phyloP scores from a whole-genome alignment of 2,888 invertebrate species.

The Eupithecia abbreviata region DNA sequence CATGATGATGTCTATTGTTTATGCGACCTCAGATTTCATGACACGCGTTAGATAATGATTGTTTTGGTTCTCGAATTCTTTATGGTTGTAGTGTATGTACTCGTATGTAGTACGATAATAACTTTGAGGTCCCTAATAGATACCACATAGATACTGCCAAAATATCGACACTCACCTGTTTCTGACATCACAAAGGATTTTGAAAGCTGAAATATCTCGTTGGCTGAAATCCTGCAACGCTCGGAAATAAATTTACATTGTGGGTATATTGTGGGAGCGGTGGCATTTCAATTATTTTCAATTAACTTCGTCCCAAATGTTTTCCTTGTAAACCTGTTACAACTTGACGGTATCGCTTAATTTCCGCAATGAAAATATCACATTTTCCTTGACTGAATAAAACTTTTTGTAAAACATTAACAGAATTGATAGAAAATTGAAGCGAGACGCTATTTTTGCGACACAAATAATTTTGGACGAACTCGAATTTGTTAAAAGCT shows the following conservation, averaged over 20 bases:
- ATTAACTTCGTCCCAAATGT: neutral
- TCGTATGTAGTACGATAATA: too few relatives aligned
- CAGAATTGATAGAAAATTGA: neutral
- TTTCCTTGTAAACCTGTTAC: neutral
- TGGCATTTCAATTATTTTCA: neutral
- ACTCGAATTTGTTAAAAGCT: neutral
- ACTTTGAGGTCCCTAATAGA: too few relatives aligned
- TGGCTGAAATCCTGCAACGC: neutral
- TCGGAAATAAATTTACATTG: neutral
- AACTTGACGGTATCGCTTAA: neutral
- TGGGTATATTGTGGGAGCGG: neutral
- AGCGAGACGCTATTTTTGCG: neutral
- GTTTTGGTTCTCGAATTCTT: too few relatives aligned
- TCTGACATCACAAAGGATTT: neutral
- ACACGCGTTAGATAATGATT: conserved; percentile 40
- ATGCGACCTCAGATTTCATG: conserved; percentile 42
- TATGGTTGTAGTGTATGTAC: too few relatives aligned
- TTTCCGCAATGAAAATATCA: neutral
- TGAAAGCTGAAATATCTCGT: neutral
- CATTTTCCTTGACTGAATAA: neutral
- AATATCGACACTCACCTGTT: neutral
- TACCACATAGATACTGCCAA: neutral
- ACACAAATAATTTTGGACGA: neutral
- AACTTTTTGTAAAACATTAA: neutral
- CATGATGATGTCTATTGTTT: conserved; percentile 37